Evolutionary conservation across 2,797 vertebrate species (phyloP), one percentile per base, ranked within the genome.

Genomic region (Tachyglossus aculeatus): DNA sequence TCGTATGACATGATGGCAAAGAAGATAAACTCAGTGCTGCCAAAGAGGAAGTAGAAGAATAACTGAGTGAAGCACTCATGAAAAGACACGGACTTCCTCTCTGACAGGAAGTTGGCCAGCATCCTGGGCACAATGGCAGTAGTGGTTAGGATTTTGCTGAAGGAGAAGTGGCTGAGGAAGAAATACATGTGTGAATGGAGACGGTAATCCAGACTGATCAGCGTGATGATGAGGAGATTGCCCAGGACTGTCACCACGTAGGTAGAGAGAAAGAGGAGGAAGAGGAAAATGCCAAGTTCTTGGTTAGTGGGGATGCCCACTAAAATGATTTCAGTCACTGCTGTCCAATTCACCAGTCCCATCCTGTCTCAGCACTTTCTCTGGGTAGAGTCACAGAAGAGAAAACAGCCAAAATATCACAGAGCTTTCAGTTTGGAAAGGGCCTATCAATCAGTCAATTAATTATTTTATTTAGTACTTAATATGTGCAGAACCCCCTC

Each of bases 161-260:
- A 41, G 15, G 67, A 74, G 22, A 74, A 33, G n/a, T 71, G 63
- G 12, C 61, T 63, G 45, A 80, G 69, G 25, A 71, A 74, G 40
- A 74, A 77, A 29, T 80, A 71, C 63, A 81, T 72, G 12, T 78
- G 70, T 4, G 52, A 65, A 7, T 62, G 63, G n/a, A 72, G 55
- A 9, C 58, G 65, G 19, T 33, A 32, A 27, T 74, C 57, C 44
- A 44, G 5, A 21, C 50, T 16, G 21, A 80, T 50, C 37, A 74
- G 14, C 5, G 16, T 27, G 21, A 74, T 51, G 3, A 83, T 66
- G 7, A 77, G 34, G 6, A 34, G 6, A 27, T 74, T 83, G n/a
- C 52, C 57, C 15, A 64, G 13, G 12, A 81, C 31, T 3, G 47
- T 48, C 40, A 69, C 24, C 36, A 80, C 25, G 15, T 62, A 59